Base-by-base conservation (phyloP, 2,888 invertebrate species). In the Archaeoteleia sp. region DNA sequence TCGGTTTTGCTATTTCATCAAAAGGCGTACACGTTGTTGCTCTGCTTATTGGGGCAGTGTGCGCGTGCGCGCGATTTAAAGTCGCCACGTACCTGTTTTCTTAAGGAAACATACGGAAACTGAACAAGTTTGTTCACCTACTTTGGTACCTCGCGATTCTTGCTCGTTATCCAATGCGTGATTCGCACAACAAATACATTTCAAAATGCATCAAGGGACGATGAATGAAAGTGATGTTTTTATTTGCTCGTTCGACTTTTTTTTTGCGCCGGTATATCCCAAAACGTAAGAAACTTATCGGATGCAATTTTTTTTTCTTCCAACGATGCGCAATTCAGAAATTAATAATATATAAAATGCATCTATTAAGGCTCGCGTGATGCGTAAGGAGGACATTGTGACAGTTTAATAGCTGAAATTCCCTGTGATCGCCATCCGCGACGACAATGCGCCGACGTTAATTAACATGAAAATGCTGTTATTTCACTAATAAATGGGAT, bases 51-150 rank as follows among this genome's bases (percentile, higher is more conserved):
- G 39, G 46, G 15, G 46, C 37, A 30, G 9, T 8, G 35, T 27
- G 48, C 51, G 67, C 58, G 45, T 40, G 54, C 53, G 66, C 60
- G 39, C 49, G 15, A 42, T 61, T 57, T 46, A 55, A 60, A 55
- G 46, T 49, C 37, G 66, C 66, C 66, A 67, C 60, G 66, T 67
- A 60, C 60, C 60, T 55, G 54, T 61, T 61, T 48, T 55, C 60
- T 61, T 55, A 20, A 43, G 39, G 60, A 55, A 61, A 61, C 61
- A 54, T 51, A 67, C 67, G 61, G 67, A 60, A 57, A 42, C 49
- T 39, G 45, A 43, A 48, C 58, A 23, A 53, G 48, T 66, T 66
- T 53, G 58, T 53, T 66, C 54, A 54, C 54, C 66, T 58, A 66
- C 58, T 66, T 58, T 29, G 42, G 35, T 9, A 15, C 29, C 43